These are phyloP conservation scores for Mya arenaria DNA, from an alignment of 1,140 invertebrate genomes.

Conservation along the genomic window DNA sequence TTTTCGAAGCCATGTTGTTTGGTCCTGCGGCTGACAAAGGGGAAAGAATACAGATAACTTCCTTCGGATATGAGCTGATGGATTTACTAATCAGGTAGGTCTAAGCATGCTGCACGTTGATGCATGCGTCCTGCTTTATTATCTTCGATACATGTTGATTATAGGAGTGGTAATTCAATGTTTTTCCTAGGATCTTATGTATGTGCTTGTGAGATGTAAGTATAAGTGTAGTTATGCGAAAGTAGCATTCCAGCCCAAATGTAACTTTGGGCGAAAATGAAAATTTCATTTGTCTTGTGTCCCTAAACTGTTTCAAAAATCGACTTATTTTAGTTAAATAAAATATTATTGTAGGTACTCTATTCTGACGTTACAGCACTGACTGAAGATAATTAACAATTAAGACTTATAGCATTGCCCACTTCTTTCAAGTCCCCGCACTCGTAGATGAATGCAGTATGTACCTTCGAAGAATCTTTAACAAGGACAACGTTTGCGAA, in stretches of 20 bases:
- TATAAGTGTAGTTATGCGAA: neutral
- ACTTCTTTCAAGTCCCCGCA: neutral
- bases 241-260: no score
- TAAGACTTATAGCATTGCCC: neutral
- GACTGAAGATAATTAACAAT: no score
- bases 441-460: neutral
- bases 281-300: no score
- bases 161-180: no score
- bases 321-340: no score
- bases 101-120: neutral
- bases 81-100: neutral
- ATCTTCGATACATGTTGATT: neutral
- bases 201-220: no score
- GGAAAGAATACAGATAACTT: neutral
- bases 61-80: neutral
- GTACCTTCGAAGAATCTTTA: neutral
- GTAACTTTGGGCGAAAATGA: no score
- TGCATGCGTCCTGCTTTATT: neutral
- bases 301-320: no score
- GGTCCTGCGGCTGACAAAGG: neutral
- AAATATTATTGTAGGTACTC: no score
- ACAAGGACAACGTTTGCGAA: neutral
- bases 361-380: no score
- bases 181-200: no score
- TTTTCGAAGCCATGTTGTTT: conserved; percentile 4